Conservation (phyloP, 2,888 invertebrate species). For the Drosophila meridiana region DNA sequence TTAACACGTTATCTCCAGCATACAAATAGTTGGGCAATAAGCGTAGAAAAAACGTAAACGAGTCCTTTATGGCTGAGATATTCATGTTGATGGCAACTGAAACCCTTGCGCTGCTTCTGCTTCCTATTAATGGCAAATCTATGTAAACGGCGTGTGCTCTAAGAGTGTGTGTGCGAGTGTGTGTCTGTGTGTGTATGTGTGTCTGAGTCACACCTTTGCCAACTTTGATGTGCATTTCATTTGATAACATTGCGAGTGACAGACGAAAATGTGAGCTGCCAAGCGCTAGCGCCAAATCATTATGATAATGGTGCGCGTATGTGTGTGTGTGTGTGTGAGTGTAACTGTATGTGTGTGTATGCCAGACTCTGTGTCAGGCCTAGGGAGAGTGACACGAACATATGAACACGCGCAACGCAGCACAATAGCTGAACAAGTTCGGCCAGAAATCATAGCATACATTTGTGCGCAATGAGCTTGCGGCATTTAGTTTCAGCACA, state of each 20-base stretch:
- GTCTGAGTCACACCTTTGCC: conserved; percentile 42
- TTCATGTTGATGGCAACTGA: conserved; percentile 42
- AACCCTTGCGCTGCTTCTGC: conserved; percentile 37
- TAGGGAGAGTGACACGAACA: conserved; percentile 17
- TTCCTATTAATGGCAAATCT: conserved; percentile 56
- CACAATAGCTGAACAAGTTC: background rate
- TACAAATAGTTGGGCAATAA: conserved; percentile 62
- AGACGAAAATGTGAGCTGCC: conserved; percentile 29
- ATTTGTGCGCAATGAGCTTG: conserved; percentile 27
- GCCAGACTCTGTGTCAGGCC: background rate
- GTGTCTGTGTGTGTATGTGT: conserved; percentile 1
- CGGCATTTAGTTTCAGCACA: background rate
- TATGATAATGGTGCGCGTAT: conserved; percentile 51
- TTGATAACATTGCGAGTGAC: conserved; percentile 46
- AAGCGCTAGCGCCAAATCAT: conserved; percentile 41
- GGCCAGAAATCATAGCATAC: conserved; percentile 44
- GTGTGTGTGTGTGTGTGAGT: background rate
- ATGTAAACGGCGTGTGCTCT: conserved; percentile 48
- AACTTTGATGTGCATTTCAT: conserved; percentile 50
- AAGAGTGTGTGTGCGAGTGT: background rate
- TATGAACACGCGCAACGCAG: conserved; percentile 14
- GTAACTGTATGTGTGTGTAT: background rate
- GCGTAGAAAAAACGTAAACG: conserved; percentile 19
- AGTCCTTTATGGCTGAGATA: conserved; percentile 49
- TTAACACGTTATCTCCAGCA: conserved; percentile 32